Evolutionary conservation across 2,888 invertebrate genomes (phyloP), one percentile per base, ranked within the genome.

Genomic region (Volucella zonaria): DNA sequence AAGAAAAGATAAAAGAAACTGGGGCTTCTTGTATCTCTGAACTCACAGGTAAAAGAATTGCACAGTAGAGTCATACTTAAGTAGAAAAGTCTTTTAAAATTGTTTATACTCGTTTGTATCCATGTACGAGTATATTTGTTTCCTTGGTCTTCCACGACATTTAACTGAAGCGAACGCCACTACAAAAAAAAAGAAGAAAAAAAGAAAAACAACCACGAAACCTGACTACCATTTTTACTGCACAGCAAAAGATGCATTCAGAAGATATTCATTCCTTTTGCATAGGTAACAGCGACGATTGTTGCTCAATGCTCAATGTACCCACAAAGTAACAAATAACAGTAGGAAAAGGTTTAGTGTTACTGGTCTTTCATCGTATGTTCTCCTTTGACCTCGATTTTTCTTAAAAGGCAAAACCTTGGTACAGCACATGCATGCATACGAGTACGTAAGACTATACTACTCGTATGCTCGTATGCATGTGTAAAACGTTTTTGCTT

Each of bases 381-480:
- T 45, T n/a, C 54, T 51, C 74, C 59, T 74, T 74, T 82, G 74
- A 82, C 82, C 81, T 66, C 81, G 70, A 74, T 82, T 79, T 74
- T 66, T 31, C 18, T n/a, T 45, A 6, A 74, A 59, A n/a, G 51
- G 64, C 15, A 64, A 51, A 58, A 51, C 58, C 43, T 52, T 38
- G 8, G 12, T 23, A 73, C 56, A 59, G 45, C 40, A 4, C 4
- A 23, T 23, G 23, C 18, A 1, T 18, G 2, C 18, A 2, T 23
- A 23, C 18, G 18, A 23, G 18, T 31, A 31, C 6, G 31, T 31
- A 31, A 31, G 31, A 31, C 6, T 31, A 31, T 6, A 6, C 31
- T n/a, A n/a, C n/a, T n/a, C n/a, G n/a, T n/a, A n/a, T n/a, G n/a
- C n/a, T 31, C 31, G 0, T 31, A 31, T 6, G 6, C 6, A 31